Percentiles rank a stretch among this genome's conserved stretches.
Evolutionary conservation across 2,888 invertebrate species (phyloP).

Genomic region (Archaeoteleia sp.): DNA sequence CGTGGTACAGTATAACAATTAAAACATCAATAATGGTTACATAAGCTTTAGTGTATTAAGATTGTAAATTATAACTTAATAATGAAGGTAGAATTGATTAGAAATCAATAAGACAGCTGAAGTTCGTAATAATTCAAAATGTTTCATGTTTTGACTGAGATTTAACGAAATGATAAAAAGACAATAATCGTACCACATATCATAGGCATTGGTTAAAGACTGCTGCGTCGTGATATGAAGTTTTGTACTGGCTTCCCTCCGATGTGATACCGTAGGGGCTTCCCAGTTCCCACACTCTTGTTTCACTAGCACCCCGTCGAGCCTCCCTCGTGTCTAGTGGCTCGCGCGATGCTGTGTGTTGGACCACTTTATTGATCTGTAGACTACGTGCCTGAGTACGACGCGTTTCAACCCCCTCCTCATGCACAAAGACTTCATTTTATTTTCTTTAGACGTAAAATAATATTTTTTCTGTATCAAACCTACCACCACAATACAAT

Average conservation of each 20-base stretch:
- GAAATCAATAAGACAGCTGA: too few relatives aligned
- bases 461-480: slow-evolving; percentile 3
- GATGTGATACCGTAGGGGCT: slow-evolving; percentile 63
- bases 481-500: too few relatives aligned
- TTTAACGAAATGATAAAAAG: slow-evolving; percentile 9
- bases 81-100: too few relatives aligned
- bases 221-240: slow-evolving; percentile 62
- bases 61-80: too few relatives aligned
- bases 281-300: slow-evolving; percentile 60
- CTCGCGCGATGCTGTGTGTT: slow-evolving; percentile 69
- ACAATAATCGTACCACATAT: slow-evolving; percentile 59
- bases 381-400: slow-evolving; percentile 30
- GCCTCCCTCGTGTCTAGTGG: slow-evolving; percentile 59
- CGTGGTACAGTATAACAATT: too few relatives aligned
- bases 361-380: slow-evolving; percentile 64
- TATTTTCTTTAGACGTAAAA: slow-evolving; percentile 3
- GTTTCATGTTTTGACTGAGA: too few relatives aligned
- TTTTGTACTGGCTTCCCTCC: slow-evolving; percentile 69
- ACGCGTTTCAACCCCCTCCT: slow-evolving; percentile 6
- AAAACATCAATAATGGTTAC: too few relatives aligned
- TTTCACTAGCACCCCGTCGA: slow-evolving; percentile 57
- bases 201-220: slow-evolving; percentile 62
- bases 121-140: too few relatives aligned
- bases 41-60: too few relatives aligned
- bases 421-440: slow-evolving; percentile 17